These are phyloP conservation scores for Gallinago undulata DNA, from an alignment of 2,113 vertebrate genomes.

Conservation along the genomic window DNA sequence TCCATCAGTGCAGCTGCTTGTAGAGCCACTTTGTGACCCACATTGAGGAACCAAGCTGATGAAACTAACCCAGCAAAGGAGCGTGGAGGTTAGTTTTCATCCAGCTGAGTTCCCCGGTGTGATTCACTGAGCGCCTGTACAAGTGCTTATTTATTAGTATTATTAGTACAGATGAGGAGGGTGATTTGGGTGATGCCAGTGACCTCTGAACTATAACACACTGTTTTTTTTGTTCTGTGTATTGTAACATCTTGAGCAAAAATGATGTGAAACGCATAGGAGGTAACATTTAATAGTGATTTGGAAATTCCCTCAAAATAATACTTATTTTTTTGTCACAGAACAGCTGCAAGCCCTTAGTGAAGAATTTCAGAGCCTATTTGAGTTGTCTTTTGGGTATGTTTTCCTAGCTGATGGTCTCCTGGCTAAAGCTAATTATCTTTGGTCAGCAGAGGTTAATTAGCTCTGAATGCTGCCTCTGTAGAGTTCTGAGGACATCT, in stretches of 20 bases:
- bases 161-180: background rate
- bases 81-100: background rate
- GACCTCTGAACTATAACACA: background rate
- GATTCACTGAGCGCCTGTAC: background rate
- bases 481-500: background rate
- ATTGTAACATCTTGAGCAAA: background rate
- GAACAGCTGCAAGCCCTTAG: background rate
- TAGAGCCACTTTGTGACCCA: rapidly evolving
- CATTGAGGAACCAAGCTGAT: background rate
- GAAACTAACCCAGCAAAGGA: background rate
- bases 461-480: background rate
- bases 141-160: background rate
- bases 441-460: background rate
- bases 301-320: background rate
- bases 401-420: background rate
- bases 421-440: background rate
- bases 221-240: background rate
- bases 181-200: background rate
- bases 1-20: background rate
- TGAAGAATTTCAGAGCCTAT: background rate
- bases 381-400: background rate
- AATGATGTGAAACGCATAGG: background rate
- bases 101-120: rapidly evolving
- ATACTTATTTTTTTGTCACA: background rate
- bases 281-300: background rate